Evolutionary conservation across 2,888 invertebrate genomes (phyloP), one percentile per base, ranked within the genome.

Genomic region (Dusona sp.): DNA sequence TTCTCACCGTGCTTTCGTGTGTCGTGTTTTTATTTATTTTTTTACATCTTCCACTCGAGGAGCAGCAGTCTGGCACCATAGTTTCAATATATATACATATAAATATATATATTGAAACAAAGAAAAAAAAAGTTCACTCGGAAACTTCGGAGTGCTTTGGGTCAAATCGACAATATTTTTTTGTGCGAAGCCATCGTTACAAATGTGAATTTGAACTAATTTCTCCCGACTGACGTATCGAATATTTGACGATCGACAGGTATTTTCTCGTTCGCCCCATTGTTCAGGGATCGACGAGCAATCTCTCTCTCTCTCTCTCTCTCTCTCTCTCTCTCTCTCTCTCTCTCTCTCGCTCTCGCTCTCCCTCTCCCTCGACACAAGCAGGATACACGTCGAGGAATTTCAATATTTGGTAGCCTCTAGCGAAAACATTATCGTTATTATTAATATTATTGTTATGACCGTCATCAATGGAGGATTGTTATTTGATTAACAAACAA

Each of bases 321-420:
- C 9, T 65, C 42, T 11, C 11, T 11, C 42, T 74, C 61, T 61
- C 6, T 29, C 13, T 65, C 42, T 29, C 45, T 9, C 65, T 48
- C 29, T 61, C 61, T 16, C 48, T 16, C 29, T 29, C 61, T 16
- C 13, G 16, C 57, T 16, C 13, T 9, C 29, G 4, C 57, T 29
- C 29, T 29, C 57, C 29, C 29, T 25, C 9, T 29, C 29, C 57
- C 54, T 29, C 61, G 61, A 61, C 61, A 29, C 29, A 16, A 57
- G 22, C 57, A 29, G 22, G 64, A 64, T 29, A 77, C 45, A 42
- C 25, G 70, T 29, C 79, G 57, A 72, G 79, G 72, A 73, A 67
- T 83, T 83, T 83, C 77, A 57, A 86, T 80, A 86, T 86, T 86
- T 86, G 86, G 86, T 83, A 65, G 72, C 72, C 78, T 83, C 86